phyloP scores from a whole-genome alignment of 2,888 invertebrate species.

The Philaethria dido region DNA sequence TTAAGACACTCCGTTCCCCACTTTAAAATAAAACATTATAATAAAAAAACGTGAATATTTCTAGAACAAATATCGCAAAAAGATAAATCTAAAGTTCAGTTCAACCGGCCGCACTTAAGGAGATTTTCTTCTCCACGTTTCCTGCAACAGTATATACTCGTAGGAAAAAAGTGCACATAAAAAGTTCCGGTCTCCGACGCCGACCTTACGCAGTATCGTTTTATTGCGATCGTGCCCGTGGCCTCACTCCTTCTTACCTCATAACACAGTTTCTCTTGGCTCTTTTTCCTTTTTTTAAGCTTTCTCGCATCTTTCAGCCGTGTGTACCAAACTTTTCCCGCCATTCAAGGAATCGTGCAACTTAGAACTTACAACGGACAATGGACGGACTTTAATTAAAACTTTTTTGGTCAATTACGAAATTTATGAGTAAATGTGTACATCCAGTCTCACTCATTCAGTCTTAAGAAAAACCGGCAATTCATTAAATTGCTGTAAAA shows the following conservation, averaged over 20 bases:
- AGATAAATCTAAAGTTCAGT: constrained; percentile 26
- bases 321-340: constrained; percentile 33
- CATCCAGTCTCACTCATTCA: constrained; percentile 54
- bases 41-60: neutral
- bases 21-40: neutral
- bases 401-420: constrained; percentile 46
- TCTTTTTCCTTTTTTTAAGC: constrained; percentile 45
- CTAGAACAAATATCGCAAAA: neutral
- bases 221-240: constrained; percentile 78
- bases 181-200: constrained; percentile 60
- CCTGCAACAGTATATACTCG: constrained; percentile 45
- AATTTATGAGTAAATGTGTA: constrained; percentile 47
- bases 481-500: constrained; percentile 62
- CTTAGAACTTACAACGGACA: constrained; percentile 33
- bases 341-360: constrained; percentile 10
- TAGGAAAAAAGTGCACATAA: constrained; percentile 58
- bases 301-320: constrained; percentile 29
- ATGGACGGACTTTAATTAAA: constrained; percentile 38
- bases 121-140: constrained; percentile 46
- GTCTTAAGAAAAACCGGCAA: constrained; percentile 64
- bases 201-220: constrained; percentile 78
- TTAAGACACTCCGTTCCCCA: too few species aligned
- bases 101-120: constrained; percentile 23
- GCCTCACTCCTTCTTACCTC: constrained; percentile 78
- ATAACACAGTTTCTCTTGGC: constrained; percentile 79